These are phyloP conservation scores for Hycleus phaleratus DNA, from an alignment of 1,140 invertebrate genomes.

Conservation along the genomic window DNA sequence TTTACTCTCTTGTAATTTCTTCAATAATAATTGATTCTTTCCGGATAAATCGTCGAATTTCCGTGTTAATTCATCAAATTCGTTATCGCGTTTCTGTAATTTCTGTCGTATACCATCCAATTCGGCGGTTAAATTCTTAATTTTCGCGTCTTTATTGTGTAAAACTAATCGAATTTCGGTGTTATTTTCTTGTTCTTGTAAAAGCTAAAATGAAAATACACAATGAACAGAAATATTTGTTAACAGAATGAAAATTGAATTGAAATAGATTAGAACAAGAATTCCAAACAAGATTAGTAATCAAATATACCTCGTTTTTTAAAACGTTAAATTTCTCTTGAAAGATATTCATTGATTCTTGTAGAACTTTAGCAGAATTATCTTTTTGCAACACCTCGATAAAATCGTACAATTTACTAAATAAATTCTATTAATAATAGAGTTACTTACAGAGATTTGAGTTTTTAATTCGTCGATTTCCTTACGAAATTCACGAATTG, in stretches of 20 bases:
- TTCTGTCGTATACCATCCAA: background rate
- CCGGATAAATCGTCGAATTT: background rate
- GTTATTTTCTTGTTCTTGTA: slow-evolving; percentile 20
- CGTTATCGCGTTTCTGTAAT: background rate
- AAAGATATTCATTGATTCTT: too few relatives aligned
- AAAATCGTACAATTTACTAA: too few relatives aligned
- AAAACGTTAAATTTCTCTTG: slow-evolving; percentile 18
- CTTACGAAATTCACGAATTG: slow-evolving; percentile 33
- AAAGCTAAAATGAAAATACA: slow-evolving; percentile 16
- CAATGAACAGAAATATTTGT: background rate
- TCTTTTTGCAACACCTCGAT: too few relatives aligned
- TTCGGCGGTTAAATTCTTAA: background rate
- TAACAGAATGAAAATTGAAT: background rate
- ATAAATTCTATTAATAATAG: background rate
- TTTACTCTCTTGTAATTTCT: slow-evolving; percentile 33
- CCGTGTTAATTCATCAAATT: background rate
- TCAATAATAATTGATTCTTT: background rate
- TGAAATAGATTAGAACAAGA: background rate
- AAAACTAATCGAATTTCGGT: slow-evolving; percentile 22
- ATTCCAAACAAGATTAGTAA: background rate
- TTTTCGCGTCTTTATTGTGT: slow-evolving; percentile 9
- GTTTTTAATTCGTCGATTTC: slow-evolving; percentile 36
- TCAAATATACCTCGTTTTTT: slow-evolving; percentile 20
- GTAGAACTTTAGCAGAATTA: too few relatives aligned
- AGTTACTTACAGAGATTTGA: slow-evolving; percentile 24